These are phyloP conservation scores for Gnathonemus echidnorhynchus DNA, from an alignment of 2,113 vertebrate genomes.

Conservation along the genomic window DNA sequence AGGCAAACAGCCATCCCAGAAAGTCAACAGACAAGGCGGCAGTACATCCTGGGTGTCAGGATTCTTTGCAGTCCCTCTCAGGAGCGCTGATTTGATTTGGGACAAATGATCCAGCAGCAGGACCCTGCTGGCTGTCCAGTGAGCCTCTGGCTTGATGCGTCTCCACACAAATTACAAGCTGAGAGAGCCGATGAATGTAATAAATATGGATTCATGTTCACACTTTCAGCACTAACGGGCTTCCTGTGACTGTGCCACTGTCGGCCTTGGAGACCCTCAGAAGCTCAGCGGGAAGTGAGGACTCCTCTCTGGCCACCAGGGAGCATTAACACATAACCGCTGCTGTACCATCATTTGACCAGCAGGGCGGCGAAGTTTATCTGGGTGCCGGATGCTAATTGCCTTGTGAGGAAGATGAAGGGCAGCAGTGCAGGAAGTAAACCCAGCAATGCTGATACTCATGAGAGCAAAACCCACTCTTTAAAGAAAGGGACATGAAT, in stretches of 20 bases:
- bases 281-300: not conserved
- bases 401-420: not conserved
- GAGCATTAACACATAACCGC: not conserved
- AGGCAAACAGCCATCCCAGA: constrained; percentile 50
- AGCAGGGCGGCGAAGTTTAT: not conserved
- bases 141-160: constrained; percentile 62
- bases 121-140: constrained; percentile 53
- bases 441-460: not conserved
- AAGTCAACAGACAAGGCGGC: constrained; percentile 50
- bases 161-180: constrained; percentile 69
- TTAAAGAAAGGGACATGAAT: not conserved
- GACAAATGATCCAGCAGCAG: constrained; percentile 45
- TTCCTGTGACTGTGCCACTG: not conserved
- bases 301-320: not conserved
- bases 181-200: constrained; percentile 57
- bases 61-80: constrained; percentile 46
- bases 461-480: not conserved
- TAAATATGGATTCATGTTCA: constrained; percentile 65
- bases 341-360: not conserved
- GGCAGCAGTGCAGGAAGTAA: not conserved
- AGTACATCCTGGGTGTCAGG: constrained; percentile 27
- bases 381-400: not conserved
- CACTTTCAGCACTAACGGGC: constrained; percentile 25
- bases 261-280: not conserved
- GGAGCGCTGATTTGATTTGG: constrained; percentile 58